Percentiles rank a stretch among this genome's conserved stretches.
These are phyloP conservation scores for Genyomyrus donnyi DNA, from an alignment of 2,113 vertebrate genomes.

Conservation along the genomic window DNA sequence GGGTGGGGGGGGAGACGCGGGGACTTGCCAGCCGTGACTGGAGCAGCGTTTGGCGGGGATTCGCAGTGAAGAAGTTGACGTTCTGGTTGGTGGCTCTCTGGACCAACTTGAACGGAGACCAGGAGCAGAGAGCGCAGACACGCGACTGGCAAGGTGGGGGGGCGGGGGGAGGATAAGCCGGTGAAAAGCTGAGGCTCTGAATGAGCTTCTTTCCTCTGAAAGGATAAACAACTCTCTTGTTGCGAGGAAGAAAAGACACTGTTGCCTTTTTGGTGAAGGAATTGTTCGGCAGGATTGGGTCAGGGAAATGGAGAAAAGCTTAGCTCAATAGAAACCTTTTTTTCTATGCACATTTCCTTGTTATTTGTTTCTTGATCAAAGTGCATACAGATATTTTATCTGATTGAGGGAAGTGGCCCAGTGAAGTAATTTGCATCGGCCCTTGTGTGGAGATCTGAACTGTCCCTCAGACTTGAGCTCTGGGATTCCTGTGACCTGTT, in stretches of 20 bases:
- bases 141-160: constrained; percentile 24
- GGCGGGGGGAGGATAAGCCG: not conserved
- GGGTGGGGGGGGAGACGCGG: not conserved
- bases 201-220: constrained; percentile 16
- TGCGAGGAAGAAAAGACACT: not conserved
- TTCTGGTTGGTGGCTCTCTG: constrained; percentile 8
- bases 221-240: constrained; percentile 19
- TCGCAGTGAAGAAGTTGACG: not conserved
- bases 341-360: not conserved
- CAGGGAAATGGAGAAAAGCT: not conserved
- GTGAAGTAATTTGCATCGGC: not conserved
- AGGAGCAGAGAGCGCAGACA: constrained; percentile 23
- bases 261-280: not conserved
- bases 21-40: not conserved
- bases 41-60: no score
- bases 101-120: constrained; percentile 24
- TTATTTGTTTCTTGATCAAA: not conserved
- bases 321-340: not conserved
- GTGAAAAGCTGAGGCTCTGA: constrained; percentile 4
- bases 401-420: not conserved
- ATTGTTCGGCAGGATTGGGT: not conserved
- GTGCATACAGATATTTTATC: not conserved
- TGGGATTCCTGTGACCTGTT: not conserved
- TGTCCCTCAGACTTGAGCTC: constrained; percentile 21
- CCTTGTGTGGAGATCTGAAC: not conserved